These are phyloP conservation scores for Cataglyphis cursor DNA, from an alignment of 2,888 invertebrate species.

Conservation along the genomic window DNA sequence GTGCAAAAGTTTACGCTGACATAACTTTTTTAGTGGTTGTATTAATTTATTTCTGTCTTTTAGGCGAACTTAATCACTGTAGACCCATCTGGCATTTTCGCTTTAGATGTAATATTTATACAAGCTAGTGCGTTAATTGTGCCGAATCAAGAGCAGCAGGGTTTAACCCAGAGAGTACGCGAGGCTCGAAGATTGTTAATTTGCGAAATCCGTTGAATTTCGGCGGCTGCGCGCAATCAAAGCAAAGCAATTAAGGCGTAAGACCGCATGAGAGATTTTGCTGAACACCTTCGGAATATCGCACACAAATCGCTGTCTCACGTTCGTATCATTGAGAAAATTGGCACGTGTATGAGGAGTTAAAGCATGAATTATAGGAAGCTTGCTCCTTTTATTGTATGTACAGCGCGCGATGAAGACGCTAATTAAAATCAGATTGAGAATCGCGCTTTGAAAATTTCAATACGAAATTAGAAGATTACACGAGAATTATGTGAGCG, in stretches of 20 bases:
- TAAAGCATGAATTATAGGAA: conserved; percentile 18
- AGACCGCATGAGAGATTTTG: conserved; percentile 33
- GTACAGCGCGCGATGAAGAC: not conserved
- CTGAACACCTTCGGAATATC: conserved; percentile 36
- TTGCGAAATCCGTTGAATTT: conserved; percentile 53
- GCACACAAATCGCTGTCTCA: conserved; percentile 16
- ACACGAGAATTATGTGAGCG: not conserved
- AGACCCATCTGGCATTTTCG: conserved; percentile 39
- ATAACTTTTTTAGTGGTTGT: not conserved
- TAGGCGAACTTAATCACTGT: conserved; percentile 36
- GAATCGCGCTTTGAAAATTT: conserved; percentile 36
- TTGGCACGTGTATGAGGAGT: not conserved
- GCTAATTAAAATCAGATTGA: conserved; percentile 11
- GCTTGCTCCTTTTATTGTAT: not conserved
- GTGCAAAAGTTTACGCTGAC: conserved; percentile 21
- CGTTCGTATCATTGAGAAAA: not conserved
- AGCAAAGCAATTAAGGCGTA: conserved; percentile 47
- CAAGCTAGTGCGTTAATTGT: conserved; percentile 52
- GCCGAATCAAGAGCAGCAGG: conserved; percentile 40
- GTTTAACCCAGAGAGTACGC: conserved; percentile 31
- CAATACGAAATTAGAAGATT: not conserved
- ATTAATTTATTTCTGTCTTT: conserved; percentile 41
- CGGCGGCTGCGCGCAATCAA: conserved; percentile 38
- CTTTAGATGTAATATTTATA: conserved; percentile 49
- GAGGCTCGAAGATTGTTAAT: conserved; percentile 53